phyloP scores from a whole-genome alignment of 2,888 invertebrate species.

The Urechis unicinctus region DNA sequence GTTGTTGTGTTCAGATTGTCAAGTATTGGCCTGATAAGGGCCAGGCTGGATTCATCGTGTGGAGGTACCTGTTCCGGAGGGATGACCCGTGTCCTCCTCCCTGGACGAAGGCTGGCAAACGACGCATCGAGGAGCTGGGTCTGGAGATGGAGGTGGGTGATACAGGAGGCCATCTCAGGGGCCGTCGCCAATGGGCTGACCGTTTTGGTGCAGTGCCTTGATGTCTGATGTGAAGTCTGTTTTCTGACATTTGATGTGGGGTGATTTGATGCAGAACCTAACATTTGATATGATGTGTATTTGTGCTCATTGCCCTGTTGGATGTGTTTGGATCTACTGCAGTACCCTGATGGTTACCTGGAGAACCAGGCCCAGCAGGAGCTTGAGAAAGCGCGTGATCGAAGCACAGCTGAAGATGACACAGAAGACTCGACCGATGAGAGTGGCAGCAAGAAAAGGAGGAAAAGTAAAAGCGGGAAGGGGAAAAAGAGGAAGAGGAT shows the following conservation, averaged over 20 bases:
- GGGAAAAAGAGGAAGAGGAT: slow-evolving; percentile 8
- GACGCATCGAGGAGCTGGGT: slow-evolving; percentile 50
- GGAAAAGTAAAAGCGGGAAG: neutral
- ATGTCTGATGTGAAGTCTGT: neutral
- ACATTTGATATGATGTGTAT: neutral
- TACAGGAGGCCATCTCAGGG: neutral
- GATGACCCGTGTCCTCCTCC: slow-evolving; percentile 75
- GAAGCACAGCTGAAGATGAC: slow-evolving; percentile 10
- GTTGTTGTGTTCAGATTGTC: slow-evolving; percentile 56
- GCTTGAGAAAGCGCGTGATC: slow-evolving; percentile 52
- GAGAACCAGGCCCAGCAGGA: too few species aligned
- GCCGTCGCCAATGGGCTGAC: neutral
- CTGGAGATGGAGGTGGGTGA: slow-evolving; percentile 39
- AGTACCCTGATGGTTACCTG: slow-evolving; percentile 69
- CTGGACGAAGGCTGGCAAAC: slow-evolving; percentile 68
- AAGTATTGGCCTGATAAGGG: slow-evolving; percentile 75
- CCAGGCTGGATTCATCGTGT: slow-evolving; percentile 70
- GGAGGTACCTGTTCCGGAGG: slow-evolving; percentile 70
- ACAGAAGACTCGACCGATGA: neutral
- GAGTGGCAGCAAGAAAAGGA: neutral
- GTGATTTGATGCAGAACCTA: too few species aligned
- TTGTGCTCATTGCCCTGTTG: neutral
- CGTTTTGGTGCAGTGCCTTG: neutral
- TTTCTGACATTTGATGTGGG: neutral
- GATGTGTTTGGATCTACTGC: slow-evolving; percentile 17